Conservation (phyloP, 1,140 invertebrate species). For the Sycophila sp. region DNA sequence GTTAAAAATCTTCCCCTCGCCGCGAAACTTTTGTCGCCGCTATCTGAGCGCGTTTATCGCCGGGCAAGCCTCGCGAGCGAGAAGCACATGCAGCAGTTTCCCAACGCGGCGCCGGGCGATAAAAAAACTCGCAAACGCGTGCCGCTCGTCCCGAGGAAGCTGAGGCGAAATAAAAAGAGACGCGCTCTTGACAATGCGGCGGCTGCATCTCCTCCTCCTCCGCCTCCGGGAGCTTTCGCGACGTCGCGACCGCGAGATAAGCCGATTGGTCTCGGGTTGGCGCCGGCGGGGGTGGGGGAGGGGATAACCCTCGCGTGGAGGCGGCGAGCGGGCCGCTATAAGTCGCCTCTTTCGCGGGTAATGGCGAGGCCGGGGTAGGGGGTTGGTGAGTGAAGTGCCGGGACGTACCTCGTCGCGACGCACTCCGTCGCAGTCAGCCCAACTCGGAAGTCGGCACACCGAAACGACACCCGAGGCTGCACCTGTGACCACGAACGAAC, state of each 20-base stretch:
- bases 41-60: too few species aligned
- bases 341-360: background rate
- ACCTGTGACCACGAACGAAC: conserved; percentile 21
- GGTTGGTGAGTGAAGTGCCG: conserved; percentile 52
- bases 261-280: conserved; percentile 41
- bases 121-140: background rate
- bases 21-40: too few species aligned
- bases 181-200: background rate
- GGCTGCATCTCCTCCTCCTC: background rate
- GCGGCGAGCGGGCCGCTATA: background rate
- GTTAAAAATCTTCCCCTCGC: too few species aligned
- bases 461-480: background rate
- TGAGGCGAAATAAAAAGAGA: background rate
- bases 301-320: conserved; percentile 33
- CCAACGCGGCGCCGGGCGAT: background rate
- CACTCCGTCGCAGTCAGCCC: conserved; percentile 49
- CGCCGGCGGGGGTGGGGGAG: conserved; percentile 27
- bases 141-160: too few species aligned
- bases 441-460: conserved; percentile 33
- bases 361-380: conserved; percentile 57
- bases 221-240: background rate
- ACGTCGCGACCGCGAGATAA: conserved; percentile 13
- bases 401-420: conserved; percentile 43
- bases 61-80: too few species aligned
- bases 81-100: too few species aligned